Percentiles rank a stretch among this genome's conserved stretches.
phyloP scores from a whole-genome alignment of 2,113 vertebrate species.

The Pangasianodon gigas region DNA sequence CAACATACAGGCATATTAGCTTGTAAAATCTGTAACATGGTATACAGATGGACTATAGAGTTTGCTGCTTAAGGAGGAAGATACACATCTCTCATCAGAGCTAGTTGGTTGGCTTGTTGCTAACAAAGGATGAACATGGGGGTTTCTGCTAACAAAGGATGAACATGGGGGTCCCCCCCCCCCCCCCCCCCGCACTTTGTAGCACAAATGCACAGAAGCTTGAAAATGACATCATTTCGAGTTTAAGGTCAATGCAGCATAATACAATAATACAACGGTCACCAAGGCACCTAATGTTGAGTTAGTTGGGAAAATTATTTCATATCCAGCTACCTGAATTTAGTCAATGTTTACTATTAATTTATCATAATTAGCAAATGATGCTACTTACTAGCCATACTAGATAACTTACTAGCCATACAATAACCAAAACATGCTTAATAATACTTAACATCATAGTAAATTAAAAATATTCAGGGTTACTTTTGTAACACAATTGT shows the following conservation, averaged over 20 bases:
- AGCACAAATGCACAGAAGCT: not conserved
- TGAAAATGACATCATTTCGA: not conserved
- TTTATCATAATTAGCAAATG: not conserved
- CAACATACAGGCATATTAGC: not conserved
- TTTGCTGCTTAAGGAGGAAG: not conserved
- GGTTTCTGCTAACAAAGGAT: not conserved
- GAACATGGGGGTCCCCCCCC: not conserved
- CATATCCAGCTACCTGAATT: not conserved
- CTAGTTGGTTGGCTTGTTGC: not conserved
- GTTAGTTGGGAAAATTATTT: not conserved
- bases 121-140: not conserved
- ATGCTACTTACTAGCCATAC: not conserved
- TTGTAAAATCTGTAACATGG: not conserved
- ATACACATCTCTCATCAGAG: no score
- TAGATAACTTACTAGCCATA: not conserved
- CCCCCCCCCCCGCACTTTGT: not conserved
- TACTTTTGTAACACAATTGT: no score
- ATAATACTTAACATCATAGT: not conserved
- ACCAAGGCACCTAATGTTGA: not conserved
- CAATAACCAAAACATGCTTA: not conserved
- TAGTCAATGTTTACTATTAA: not conserved
- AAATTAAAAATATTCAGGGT: not conserved
- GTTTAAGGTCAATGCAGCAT: no score
- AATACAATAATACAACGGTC: not conserved
- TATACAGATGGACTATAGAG: not conserved